Percentiles rank a stretch among this genome's conserved stretches.
phyloP scores from a whole-genome alignment of 2,797 vertebrate genomes.

The Coracias cyanogaster region DNA sequence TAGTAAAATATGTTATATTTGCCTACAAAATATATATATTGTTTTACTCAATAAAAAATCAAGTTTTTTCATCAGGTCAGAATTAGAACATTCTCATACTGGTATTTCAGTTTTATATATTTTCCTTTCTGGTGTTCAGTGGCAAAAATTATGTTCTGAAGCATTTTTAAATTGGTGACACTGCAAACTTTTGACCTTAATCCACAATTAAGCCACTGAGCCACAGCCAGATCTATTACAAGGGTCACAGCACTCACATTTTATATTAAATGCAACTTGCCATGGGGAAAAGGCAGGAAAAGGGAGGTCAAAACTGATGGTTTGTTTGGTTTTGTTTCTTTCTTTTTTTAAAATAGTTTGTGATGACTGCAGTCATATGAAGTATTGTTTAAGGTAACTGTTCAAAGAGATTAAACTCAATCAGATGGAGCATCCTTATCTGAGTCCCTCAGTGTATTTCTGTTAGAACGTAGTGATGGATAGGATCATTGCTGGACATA shows the following conservation, averaged over 20 bases:
- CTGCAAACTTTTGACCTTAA: background rate
- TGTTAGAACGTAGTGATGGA: background rate
- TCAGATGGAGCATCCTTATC: background rate
- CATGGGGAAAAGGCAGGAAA: background rate
- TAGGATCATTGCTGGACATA: background rate
- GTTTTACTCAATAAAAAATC: background rate
- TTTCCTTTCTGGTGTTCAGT: background rate
- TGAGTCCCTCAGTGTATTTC: background rate
- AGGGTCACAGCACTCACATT: rapidly evolving
- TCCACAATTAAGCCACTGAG: background rate
- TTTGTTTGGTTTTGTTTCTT: background rate
- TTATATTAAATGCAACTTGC: background rate
- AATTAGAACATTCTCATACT: background rate
- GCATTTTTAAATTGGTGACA: background rate
- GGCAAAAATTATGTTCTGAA: background rate
- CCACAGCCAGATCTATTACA: background rate
- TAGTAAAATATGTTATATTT: background rate
- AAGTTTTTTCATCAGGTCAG: background rate
- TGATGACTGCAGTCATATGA: background rate
- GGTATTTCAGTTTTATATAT: background rate
- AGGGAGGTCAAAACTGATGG: background rate
- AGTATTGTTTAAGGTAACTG: background rate
- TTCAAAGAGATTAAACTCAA: background rate
- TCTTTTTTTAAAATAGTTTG: background rate
- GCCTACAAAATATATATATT: background rate